Conservation (phyloP, 2,797 vertebrate species). For the Sparidentex hasta region DNA sequence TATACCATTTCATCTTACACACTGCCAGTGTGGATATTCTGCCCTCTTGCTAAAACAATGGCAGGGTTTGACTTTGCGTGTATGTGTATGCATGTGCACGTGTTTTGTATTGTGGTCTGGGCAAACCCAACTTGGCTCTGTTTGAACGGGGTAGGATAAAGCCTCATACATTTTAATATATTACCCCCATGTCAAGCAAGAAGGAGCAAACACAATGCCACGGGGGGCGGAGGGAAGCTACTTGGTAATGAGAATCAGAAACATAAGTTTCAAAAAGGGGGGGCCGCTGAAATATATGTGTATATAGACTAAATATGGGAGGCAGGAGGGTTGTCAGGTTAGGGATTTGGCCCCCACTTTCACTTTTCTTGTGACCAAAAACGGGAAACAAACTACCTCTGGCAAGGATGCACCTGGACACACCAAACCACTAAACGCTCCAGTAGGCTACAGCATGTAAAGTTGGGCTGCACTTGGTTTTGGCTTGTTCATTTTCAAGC, state of each 20-base stretch:
- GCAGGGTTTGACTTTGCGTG: conserved; percentile 40
- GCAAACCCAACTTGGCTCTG: conserved; percentile 66
- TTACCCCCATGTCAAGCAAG: conserved; percentile 77
- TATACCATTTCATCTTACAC: conserved; percentile 53
- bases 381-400: neutral
- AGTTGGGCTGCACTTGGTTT: too few relatives aligned
- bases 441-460: too few relatives aligned
- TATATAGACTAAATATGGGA: conserved; percentile 32
- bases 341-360: conserved; percentile 10
- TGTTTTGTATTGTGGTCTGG: conserved; percentile 63
- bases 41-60: conserved; percentile 69
- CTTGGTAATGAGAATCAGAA: conserved; percentile 64
- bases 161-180: conserved; percentile 83
- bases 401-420: too few relatives aligned
- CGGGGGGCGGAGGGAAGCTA: conserved; percentile 19
- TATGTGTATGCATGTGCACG: neutral
- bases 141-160: conserved; percentile 73
- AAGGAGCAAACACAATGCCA: conserved; percentile 78
- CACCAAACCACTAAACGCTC: too few relatives aligned
- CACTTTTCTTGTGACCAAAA: conserved; percentile 22
- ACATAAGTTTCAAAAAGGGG: conserved; percentile 39
- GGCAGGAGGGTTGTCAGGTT: conserved; percentile 48
- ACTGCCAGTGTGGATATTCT: conserved; percentile 63
- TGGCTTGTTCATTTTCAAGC: too few relatives aligned
- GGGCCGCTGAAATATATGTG: conserved; percentile 51